Percentiles rank a stretch among this genome's conserved stretches.
Conservation (phyloP, 2,797 vertebrate species). For the Pantherophis alleghaniensis region DNA sequence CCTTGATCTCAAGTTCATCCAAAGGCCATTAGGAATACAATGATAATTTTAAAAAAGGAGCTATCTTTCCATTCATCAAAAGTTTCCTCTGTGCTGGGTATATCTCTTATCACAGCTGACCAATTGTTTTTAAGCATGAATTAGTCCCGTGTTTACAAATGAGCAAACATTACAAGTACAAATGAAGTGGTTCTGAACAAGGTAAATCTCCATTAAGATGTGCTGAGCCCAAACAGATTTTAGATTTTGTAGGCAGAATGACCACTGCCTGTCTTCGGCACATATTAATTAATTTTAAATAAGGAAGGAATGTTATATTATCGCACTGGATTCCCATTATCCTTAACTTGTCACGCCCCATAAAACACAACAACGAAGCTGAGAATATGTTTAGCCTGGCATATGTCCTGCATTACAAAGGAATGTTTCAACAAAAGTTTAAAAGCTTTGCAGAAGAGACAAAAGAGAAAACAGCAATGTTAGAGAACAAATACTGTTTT, state of each 20-base stretch:
- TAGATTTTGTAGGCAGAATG: not conserved
- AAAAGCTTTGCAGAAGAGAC: not conserved
- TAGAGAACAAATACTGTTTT: conserved; percentile 21
- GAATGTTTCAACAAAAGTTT: not conserved
- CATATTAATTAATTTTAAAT: not conserved
- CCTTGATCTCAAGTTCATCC: not conserved
- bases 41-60: not conserved
- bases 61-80: not conserved
- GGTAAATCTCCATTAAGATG: not conserved
- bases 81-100: not conserved
- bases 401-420: not conserved
- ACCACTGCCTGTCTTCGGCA: not conserved
- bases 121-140: not conserved
- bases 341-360: fast-evolving
- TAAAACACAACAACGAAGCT: not conserved
- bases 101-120: not conserved
- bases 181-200: not conserved
- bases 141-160: not conserved
- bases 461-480: not conserved
- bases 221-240: not conserved
- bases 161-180: not conserved
- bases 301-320: not conserved
- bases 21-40: not conserved
- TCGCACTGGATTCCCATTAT: not conserved
- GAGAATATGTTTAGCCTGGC: conserved; percentile 2